Evolutionary conservation across 2,113 vertebrate species (phyloP), one percentile per base, ranked within the genome.

Genomic region (Pipa parva): DNA sequence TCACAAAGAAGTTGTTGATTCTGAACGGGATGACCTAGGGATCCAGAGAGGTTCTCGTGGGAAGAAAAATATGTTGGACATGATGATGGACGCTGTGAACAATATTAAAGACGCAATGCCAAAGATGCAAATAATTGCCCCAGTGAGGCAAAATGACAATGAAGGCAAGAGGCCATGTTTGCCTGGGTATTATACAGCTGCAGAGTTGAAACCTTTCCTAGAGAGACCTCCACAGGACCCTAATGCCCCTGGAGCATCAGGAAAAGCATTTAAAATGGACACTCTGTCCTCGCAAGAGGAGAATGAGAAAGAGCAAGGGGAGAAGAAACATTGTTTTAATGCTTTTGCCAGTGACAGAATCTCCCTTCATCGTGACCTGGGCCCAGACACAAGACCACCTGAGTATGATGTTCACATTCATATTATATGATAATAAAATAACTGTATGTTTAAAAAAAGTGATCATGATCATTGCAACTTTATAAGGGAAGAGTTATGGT

Each of bases 71-170:
- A 79, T 99, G 77, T 79, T 99, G 67, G 93, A 87, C 73, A 89
- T 97, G 49, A 75, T 98, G 80, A 85, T 98, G 28, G 93, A 96
- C 64, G 95, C 96, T 26, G 87, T 99, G 78, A 93, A 95, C 83
- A 98, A 97, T 84, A 87, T 99, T 69, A 92, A 92, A 84, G 92
- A 90, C 20, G 90, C 77, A 22, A 92, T 95, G 83, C 96, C 95
- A 81, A 97, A 97, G 86, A 92, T 99, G 95, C 97, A 99, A 79
- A 99, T 99, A 81, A 87, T 82, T 79, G 95, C 96, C 33, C 97
- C 97, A 0, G 63, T 92, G 9, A 90, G 88, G 52, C 85, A 88
- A 79, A 88, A 75, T 71, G 82, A 85, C 15, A 62, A 76, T 42
- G 78, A 75, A 48, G 85, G 73, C 7, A 45, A 78, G 51, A 79